Evolutionary conservation across 2,113 vertebrate genomes (phyloP), one percentile per base, ranked within the genome.

Genomic region (Donacobius atricapilla): DNA sequence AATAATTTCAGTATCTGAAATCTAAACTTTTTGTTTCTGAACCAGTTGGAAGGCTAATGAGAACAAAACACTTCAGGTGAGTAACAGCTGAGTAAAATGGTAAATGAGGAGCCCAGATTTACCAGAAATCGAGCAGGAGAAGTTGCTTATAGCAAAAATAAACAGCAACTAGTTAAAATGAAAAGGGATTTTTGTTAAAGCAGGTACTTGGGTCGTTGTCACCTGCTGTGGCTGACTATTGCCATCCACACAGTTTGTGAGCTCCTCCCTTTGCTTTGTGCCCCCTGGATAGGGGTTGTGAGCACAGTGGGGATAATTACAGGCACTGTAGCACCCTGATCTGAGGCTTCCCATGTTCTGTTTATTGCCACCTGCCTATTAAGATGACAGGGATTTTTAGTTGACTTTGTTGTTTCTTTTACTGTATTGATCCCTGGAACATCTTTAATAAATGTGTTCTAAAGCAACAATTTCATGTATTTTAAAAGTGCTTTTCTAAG

Each of bases 1-100:
- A 96, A 64, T 93, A 86, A 89, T 89, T 83, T 96, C 82, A 70
- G 80, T 61, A 69, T 90, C 75, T 85, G 64, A 87, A 93, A 85
- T 33, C 16, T 70, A 81, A 92, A 31, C 53, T 42, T 94, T 80
- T 77, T 88, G 57, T 87, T 73, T 90, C 87, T 92, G 82, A 86
- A 54, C 44, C 50, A 45, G 22, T 70, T 7, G 10, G 71, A 91
- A 86, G 37, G 56, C 28, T 51, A 69, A 84, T 44, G 56, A 83
- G 42, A 51, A 22, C 78, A 61, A 71, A 94, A 39, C 58, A 80
- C n/a, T 35, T 87, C 84, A 37, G 47, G 68, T 89, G 86, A 93
- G 57, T 58, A 87, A 66, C 9, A 48, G 9, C 61, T 71, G 50
- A 75, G 78, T 61, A 56, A 83, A 94, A 89, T 53, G 42, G 65